phyloP scores from a whole-genome alignment of 2,113 vertebrate species.

The Columba janthina region DNA sequence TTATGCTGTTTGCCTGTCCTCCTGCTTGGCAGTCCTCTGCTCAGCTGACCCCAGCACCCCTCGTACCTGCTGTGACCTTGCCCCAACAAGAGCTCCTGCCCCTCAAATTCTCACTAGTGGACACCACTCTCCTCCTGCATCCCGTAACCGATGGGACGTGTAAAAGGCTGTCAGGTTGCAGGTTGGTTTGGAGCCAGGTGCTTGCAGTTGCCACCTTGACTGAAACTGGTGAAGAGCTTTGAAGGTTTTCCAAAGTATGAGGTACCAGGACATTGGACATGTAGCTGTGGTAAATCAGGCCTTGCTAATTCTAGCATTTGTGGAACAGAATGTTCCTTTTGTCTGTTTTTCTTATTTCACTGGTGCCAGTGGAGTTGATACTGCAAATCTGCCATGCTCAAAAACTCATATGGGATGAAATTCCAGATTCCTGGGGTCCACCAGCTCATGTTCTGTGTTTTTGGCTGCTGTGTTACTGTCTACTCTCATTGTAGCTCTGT shows the following conservation, averaged over 20 bases:
- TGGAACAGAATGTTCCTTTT: conserved; percentile 22
- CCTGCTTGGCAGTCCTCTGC: neutral
- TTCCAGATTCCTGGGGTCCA: conserved; percentile 33
- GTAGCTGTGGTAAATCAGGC: neutral
- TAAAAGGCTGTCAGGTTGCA: neutral
- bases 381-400: neutral
- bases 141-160: fast-evolving
- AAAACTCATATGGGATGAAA: neutral
- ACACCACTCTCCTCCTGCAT: neutral
- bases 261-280: neutral
- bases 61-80: neutral
- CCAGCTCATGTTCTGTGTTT: neutral
- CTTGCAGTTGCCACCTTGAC: neutral
- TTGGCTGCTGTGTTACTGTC: conserved; percentile 4
- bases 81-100: neutral
- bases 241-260: neutral
- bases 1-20: neutral
- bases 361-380: neutral
- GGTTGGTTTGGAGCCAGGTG: neutral
- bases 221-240: neutral
- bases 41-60: neutral
- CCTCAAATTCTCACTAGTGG: neutral
- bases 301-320: neutral
- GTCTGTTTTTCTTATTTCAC: neutral
- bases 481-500: neutral